phyloP scores from a whole-genome alignment of 2,888 invertebrate species.

The Bembecia ichneumoniformis region DNA sequence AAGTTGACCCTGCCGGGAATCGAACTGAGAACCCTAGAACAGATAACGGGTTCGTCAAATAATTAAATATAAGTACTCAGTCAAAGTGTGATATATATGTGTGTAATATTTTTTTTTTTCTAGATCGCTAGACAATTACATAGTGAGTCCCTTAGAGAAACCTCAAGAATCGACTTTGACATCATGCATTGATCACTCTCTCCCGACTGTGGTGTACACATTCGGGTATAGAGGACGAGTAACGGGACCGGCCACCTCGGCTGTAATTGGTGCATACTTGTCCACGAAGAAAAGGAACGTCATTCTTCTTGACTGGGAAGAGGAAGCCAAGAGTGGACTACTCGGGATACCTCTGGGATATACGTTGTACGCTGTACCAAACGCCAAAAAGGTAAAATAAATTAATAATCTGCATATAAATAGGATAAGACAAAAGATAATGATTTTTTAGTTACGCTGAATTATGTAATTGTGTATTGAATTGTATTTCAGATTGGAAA shows the following conservation, averaged over 20 bases:
- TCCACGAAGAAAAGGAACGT: conserved; percentile 49
- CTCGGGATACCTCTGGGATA: conserved; percentile 49
- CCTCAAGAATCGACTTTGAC: conserved; percentile 26
- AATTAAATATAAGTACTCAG: no score
- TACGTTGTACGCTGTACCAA: conserved; percentile 47
- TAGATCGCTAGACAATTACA: conserved; percentile 16
- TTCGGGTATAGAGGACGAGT: conserved; percentile 52
- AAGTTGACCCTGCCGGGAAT: no score
- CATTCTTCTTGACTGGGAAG: conserved; percentile 56
- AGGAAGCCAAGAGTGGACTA: conserved; percentile 47
- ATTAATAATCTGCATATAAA: no score
- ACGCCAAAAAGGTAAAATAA: conserved; percentile 41
- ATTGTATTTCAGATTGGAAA: conserved; percentile 33
- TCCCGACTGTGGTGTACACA: conserved; percentile 51
- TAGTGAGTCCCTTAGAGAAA: conserved; percentile 27
- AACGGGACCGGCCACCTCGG: conserved; percentile 48
- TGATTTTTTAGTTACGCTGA: background rate
- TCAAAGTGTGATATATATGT: no score
- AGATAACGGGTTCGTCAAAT: no score
- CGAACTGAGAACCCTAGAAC: no score
- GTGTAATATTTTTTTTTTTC: background rate
- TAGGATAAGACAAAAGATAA: background rate
- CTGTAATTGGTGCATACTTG: conserved; percentile 45
- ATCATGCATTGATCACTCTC: conserved; percentile 34
- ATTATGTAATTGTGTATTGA: background rate